A percentile compares a stretch with the other conserved stretches of the same genome.
phyloP scores from a whole-genome alignment of 2,888 invertebrate species.

The Augochlorella aurata region DNA sequence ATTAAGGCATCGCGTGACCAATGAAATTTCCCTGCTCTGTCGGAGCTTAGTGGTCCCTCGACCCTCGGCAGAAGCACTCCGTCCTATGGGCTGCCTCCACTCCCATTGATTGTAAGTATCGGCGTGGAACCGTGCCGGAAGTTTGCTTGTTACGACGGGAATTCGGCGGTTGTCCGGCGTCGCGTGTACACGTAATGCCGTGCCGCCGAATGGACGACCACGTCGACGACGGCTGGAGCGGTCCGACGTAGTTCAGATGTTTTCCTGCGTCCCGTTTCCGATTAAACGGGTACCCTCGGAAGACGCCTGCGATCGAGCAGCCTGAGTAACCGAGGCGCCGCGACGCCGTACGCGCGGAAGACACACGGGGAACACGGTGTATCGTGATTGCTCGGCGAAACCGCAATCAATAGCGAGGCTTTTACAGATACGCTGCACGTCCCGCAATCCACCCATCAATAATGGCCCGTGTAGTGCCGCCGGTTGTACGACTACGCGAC shows the following conservation, averaged over 20 bases:
- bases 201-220: not conserved
- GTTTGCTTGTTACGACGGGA: conserved; percentile 30
- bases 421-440: conserved; percentile 26
- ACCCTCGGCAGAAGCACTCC: conserved; percentile 9
- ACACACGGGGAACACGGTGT: not conserved
- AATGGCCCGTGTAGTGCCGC: conserved; percentile 12
- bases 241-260: not conserved
- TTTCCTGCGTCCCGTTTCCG: not conserved
- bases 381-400: conserved; percentile 16
- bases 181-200: not conserved
- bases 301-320: too few relatives aligned
- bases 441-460: conserved; percentile 24
- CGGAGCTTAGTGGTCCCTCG: not conserved
- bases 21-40: conserved; percentile 37
- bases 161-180: conserved; percentile 9
- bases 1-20: conserved; percentile 36
- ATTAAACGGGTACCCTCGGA: not conserved
- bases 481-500: conserved; percentile 16
- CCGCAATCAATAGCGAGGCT: conserved; percentile 38
- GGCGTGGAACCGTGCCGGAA: conserved; percentile 13
- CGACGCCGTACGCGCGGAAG: not conserved
- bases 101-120: conserved; percentile 27
- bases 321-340: too few relatives aligned
- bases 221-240: not conserved
- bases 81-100: not conserved